A percentile compares a stretch with the other conserved stretches of the same genome.
These are phyloP conservation scores for Adoxophyes honmai DNA, from an alignment of 1,140 invertebrate species.

Conservation along the genomic window DNA sequence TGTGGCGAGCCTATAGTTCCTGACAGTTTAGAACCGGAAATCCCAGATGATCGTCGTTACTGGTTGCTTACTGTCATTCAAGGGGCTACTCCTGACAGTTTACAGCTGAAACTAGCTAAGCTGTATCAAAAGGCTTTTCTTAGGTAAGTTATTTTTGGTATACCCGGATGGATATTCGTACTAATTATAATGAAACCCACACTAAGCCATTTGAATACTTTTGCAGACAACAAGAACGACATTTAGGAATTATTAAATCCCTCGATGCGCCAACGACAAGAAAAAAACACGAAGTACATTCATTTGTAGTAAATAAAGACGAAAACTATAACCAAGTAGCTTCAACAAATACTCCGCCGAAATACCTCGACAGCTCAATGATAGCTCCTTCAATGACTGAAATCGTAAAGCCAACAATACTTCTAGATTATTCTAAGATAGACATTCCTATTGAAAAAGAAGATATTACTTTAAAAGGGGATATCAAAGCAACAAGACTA, in stretches of 20 bases:
- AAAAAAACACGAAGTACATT: conserved; percentile 71
- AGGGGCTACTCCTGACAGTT: conserved; percentile 71
- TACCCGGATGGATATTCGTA: too few relatives aligned
- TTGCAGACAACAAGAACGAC: conserved; percentile 83
- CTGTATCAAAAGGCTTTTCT: conserved; percentile 82
- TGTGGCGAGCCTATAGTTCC: conserved; percentile 51
- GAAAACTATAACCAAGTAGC: conserved; percentile 36
- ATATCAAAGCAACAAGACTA: conserved; percentile 46
- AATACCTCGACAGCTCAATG: conserved; percentile 48
- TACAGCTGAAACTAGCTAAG: conserved; percentile 79
- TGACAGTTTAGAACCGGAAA: conserved; percentile 62
- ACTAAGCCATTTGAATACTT: too few relatives aligned
- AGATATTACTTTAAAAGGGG: conserved; percentile 22
- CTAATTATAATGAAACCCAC: too few relatives aligned
- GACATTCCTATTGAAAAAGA: conserved; percentile 32
- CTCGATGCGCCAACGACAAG: conserved; percentile 57
- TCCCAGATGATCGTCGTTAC: conserved; percentile 80
- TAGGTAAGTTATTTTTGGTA: conserved; percentile 61
- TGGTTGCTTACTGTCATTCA: conserved; percentile 88
- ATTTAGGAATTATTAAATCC: conserved; percentile 80
- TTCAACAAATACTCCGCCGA: conserved; percentile 37
- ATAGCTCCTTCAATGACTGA: conserved; percentile 27
- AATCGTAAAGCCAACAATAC: conserved; percentile 19
- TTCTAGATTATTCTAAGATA: conserved; percentile 20
- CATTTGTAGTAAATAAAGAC: conserved; percentile 60